These are phyloP conservation scores for Gymnocypris eckloni DNA, from an alignment of 2,797 vertebrate genomes.

Conservation along the genomic window DNA sequence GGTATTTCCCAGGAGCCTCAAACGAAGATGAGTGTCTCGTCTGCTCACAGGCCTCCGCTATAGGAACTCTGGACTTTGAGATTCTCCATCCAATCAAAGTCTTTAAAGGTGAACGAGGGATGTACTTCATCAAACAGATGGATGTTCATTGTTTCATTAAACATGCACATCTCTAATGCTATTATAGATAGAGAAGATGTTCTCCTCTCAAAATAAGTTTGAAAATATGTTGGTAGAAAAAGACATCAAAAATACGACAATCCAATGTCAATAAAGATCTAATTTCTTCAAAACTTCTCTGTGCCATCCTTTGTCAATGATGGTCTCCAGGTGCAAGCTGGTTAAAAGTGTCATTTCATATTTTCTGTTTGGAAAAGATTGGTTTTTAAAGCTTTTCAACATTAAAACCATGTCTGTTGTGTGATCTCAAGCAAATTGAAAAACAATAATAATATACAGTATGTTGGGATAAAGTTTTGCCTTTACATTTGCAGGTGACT, in stretches of 20 bases:
- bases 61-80: constrained; percentile 2
- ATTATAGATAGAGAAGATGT: neutral
- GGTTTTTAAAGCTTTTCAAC: no score
- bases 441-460: neutral
- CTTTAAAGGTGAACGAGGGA: neutral
- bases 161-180: neutral
- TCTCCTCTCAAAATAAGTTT: neutral
- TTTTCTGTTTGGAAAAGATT: neutral
- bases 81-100: neutral
- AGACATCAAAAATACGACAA: neutral
- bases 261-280: neutral
- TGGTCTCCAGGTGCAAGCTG: neutral
- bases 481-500: neutral
- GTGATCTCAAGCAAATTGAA: neutral
- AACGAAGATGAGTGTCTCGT: constrained; percentile 38
- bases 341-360: neutral
- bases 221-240: neutral
- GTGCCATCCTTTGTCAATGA: neutral
- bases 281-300: neutral
- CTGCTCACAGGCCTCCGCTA: neutral
- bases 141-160: neutral
- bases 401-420: neutral
- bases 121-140: neutral
- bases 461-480: neutral
- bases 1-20: constrained; percentile 59